Evolutionary conservation across 2,113 vertebrate species (phyloP).

Genomic region (Pelodiscus sinensis): DNA sequence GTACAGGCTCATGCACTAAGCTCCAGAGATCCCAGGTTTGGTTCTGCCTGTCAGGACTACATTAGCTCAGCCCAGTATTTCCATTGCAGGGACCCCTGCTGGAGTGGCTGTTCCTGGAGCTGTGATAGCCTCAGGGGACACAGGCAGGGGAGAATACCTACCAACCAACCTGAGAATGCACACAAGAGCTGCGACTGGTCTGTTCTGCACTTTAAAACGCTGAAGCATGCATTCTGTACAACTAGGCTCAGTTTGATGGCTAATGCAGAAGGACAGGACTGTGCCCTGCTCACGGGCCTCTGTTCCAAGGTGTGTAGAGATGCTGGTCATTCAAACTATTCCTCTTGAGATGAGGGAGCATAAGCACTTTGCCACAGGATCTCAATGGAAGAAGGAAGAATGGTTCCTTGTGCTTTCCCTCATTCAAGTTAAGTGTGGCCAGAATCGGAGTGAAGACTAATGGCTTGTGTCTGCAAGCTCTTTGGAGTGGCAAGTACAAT

Average conservation of each 20-base stretch:
- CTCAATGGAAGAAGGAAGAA: background rate
- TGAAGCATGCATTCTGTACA: background rate
- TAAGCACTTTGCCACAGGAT: background rate
- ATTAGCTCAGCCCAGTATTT: too few species aligned
- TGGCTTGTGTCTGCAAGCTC: background rate
- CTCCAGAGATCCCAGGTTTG: too few species aligned
- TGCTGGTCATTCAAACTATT: background rate
- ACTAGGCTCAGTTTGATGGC: background rate
- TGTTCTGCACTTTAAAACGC: background rate
- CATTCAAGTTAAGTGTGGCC: accelerated
- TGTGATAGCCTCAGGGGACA: background rate
- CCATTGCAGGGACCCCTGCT: too few species aligned
- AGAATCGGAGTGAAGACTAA: background rate
- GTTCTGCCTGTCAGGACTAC: too few species aligned
- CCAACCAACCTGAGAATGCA: background rate
- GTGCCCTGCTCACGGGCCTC: background rate
- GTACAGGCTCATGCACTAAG: too few species aligned
- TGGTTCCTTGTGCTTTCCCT: background rate
- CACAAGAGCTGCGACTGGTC: background rate
- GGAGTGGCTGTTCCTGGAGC: background rate
- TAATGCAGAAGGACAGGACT: background rate
- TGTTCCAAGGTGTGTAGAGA: background rate
- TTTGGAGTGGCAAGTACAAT: background rate
- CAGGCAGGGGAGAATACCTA: background rate
- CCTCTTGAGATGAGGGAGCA: background rate